Base-by-base conservation (phyloP, 2,113 vertebrate species). In the Chelonoidis abingdonii region DNA sequence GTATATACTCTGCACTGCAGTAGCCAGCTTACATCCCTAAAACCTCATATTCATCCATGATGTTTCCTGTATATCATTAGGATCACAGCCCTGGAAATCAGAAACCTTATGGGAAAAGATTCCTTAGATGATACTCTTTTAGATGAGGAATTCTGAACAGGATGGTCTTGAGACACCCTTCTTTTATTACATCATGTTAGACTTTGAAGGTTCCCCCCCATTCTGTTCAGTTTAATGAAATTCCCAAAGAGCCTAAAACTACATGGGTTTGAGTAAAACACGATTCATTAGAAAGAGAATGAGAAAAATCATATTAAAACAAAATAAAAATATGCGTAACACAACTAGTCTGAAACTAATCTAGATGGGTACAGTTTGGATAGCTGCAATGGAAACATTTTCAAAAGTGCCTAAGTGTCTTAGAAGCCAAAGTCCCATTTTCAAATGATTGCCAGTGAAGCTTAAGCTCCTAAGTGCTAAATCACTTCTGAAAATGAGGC, bases 11-110 rank as follows among this genome's bases (percentile, higher is more conserved):
- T 86, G 78, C 52, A 27, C 10, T 78, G 41, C 44, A 82, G 56
- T 56, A 90, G 83, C 59, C 89, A 89, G 41, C 16, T 93, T 92
- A 76, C 59, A 2, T 84, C 87, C 31, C 44, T 87, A 82, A 82
- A 87, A 78, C 89, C 84, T 91, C 44, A 4, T 83, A 84, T 72
- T 88, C 69, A 62, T 31, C 44, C 76, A 53, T 47, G 44, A 47
- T 5, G 4, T 12, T 78, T 78, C 6, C 44, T 76, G 41, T 44
- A 6, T 76, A 44, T 44, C 24, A 44, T 76, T 41, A 44, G 57
- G 86, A 44, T 0, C 0, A 8, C 14, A n/a, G 62, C 8, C 25
- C 8, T 16, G 27, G 84, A 92, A 92, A 50, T 16, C 80, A 27
- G 19, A 19, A 19, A 24, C 86, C 41, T 89, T 16, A 29, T 35